Conservation (phyloP, 2,113 vertebrate species). For the Bambusicola thoracicus region DNA sequence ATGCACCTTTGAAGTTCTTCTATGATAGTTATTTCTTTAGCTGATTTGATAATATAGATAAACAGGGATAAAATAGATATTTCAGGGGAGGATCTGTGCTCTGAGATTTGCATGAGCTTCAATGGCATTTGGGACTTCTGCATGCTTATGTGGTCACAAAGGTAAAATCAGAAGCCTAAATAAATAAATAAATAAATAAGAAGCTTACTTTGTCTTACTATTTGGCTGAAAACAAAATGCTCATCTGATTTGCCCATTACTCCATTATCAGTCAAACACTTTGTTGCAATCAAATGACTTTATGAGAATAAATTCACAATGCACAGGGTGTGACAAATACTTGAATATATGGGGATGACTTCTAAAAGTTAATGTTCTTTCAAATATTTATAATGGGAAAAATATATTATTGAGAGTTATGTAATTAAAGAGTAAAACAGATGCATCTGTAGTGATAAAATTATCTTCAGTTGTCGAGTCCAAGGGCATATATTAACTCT, state of each 20-base stretch:
- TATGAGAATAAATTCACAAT: neutral
- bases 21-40: neutral
- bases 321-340: neutral
- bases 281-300: neutral
- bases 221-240: neutral
- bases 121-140: neutral
- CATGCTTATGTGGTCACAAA: neutral
- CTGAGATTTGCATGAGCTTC: neutral
- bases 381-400: neutral
- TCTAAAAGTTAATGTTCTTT: conserved; percentile 43
- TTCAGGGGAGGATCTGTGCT: neutral
- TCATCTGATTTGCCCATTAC: neutral
- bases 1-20: neutral
- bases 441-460: neutral
- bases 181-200: neutral
- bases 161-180: neutral
- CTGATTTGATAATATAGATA: neutral
- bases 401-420: neutral
- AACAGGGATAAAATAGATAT: neutral
- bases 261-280: neutral
- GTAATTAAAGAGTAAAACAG: conserved; percentile 48
- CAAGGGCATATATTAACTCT: neutral
- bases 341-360: neutral
- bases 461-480: neutral
- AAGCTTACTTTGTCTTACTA: neutral